Conservation (phyloP, 2,888 invertebrate species). For the Cyclophora albipunctata region DNA sequence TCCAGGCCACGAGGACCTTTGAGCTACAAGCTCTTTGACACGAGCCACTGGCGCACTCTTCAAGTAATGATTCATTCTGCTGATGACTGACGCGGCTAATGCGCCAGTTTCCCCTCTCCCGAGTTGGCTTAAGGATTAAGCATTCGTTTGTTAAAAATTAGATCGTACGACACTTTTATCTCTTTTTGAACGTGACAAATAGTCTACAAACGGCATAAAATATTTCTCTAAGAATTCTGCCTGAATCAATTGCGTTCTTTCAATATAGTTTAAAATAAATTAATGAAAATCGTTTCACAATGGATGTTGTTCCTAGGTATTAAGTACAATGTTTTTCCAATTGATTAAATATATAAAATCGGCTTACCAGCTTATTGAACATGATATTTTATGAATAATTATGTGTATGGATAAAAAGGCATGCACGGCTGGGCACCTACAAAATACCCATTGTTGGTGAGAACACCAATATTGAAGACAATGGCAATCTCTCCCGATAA, state of each 20-base stretch:
- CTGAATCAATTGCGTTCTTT: too few species aligned
- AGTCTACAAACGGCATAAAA: background rate
- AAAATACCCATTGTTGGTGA: conserved; percentile 44
- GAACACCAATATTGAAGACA: conserved; percentile 48
- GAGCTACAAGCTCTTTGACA: conserved; percentile 73
- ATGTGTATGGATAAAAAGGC: too few species aligned
- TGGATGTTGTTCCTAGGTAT: too few species aligned
- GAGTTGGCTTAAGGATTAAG: conserved; percentile 60
- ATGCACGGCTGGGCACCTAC: conserved; percentile 37
- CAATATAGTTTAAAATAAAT: too few species aligned
- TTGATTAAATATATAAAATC: too few species aligned
- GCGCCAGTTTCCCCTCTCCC: conserved; percentile 50
- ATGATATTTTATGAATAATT: too few species aligned
- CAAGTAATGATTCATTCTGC: conserved; percentile 76
- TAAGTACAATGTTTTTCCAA: too few species aligned
- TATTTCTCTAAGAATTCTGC: too few species aligned
- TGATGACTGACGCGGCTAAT: conserved; percentile 74
- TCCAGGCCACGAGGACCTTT: conserved; percentile 59
- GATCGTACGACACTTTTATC: conserved; percentile 32
- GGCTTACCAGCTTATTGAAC: too few species aligned
- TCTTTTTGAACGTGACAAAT: background rate
- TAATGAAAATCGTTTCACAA: too few species aligned
- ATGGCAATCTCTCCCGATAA: conserved; percentile 35
- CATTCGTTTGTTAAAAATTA: conserved; percentile 40
- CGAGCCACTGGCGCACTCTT: conserved; percentile 73